phyloP scores from a whole-genome alignment of 2,888 invertebrate genomes.

The Epirrhoe alternata region DNA sequence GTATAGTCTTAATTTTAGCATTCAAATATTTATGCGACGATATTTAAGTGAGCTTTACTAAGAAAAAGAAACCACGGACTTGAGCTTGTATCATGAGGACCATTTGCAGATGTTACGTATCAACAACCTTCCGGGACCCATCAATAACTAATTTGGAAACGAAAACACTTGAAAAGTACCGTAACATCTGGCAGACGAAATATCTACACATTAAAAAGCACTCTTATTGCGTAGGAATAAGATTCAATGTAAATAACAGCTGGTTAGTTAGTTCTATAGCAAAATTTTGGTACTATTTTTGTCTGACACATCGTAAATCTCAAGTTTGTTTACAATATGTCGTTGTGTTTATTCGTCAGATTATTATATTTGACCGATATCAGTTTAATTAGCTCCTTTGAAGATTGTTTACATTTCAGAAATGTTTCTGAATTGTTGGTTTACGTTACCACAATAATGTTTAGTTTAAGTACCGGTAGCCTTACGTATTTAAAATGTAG shows the following conservation, averaged over 20 bases:
- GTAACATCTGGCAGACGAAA: slow-evolving; percentile 42
- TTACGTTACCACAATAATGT: slow-evolving; percentile 2
- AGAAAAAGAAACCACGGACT: slow-evolving; percentile 6
- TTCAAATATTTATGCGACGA: no score
- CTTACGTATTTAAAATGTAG: not conserved
- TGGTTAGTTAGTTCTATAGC: slow-evolving; percentile 23
- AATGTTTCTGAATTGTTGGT: not conserved
- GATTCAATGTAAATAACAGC: slow-evolving; percentile 21
- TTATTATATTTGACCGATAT: slow-evolving; percentile 30
- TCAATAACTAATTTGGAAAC: slow-evolving; percentile 37
- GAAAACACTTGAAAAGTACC: slow-evolving; percentile 40
- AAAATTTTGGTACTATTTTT: slow-evolving; percentile 49
- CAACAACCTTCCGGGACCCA: slow-evolving; percentile 32
- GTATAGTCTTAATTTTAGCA: no score
- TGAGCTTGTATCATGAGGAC: slow-evolving; percentile 15
- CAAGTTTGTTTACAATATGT: slow-evolving; percentile 49
- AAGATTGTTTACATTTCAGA: slow-evolving; percentile 15
- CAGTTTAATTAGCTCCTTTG: slow-evolving; percentile 28
- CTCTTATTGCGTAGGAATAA: slow-evolving; percentile 19
- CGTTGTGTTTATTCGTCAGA: slow-evolving; percentile 30
- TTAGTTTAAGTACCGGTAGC: slow-evolving; percentile 17
- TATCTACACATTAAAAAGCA: slow-evolving; percentile 19
- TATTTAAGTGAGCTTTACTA: not conserved
- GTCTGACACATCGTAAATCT: slow-evolving; percentile 51
- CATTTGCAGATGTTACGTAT: slow-evolving; percentile 36